These are phyloP conservation scores for Pseudomyrmex flavicornis DNA, from an alignment of 1,140 invertebrate genomes.

Conservation along the genomic window DNA sequence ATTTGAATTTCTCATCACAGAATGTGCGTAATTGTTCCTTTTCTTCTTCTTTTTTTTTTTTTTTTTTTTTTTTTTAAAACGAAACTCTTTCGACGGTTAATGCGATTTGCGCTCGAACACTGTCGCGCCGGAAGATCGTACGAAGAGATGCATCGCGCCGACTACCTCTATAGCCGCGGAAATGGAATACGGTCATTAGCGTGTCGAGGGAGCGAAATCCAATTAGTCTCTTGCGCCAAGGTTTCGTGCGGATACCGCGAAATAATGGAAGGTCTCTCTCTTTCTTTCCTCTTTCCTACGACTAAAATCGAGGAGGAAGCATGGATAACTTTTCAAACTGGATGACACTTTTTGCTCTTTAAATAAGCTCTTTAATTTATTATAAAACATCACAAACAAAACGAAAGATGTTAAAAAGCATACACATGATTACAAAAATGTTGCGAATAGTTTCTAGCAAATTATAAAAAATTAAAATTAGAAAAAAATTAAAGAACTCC, in stretches of 20 bases:
- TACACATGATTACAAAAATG: background rate
- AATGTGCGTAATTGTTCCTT: background rate
- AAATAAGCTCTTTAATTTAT: no score
- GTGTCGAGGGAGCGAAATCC: conserved; percentile 69
- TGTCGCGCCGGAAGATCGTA: conserved; percentile 67
- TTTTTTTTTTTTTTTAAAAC: conserved; percentile 28
- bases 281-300: background rate
- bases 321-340: background rate
- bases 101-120: conserved; percentile 67
- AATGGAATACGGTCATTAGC: conserved; percentile 75
- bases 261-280: conserved; percentile 44
- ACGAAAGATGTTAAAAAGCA: no score
- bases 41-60: background rate
- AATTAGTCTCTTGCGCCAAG: conserved; percentile 71
- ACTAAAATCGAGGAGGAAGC: conserved; percentile 26
- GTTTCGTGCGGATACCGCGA: conserved; percentile 64
- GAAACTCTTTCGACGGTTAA: conserved; percentile 67
- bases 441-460: no score
- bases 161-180: conserved; percentile 66
- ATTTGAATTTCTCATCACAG: background rate
- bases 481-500: no score
- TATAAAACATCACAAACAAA: background rate
- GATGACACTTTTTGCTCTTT: background rate
- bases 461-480: no score
- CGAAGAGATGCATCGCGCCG: conserved; percentile 69